Base-by-base conservation (phyloP, 2,797 vertebrate genomes). In the Propithecus perrieri region DNA sequence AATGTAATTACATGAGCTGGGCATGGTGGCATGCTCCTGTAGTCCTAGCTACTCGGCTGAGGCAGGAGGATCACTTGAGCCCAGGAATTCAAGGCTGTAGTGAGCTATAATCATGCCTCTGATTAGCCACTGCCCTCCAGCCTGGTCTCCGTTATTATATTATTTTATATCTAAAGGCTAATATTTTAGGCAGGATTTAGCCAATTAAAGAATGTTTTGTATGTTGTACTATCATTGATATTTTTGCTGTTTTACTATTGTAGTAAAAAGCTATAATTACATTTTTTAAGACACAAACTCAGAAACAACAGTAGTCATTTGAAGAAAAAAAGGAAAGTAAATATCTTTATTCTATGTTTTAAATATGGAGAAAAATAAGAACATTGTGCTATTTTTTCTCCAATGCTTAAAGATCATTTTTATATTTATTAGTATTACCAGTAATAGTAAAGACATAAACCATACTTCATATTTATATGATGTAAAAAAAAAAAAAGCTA, bases 201-300 rank as follows among this genome's bases (percentile, higher is more conserved):
- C 41, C 90, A 93, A 5, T 78, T 96, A 74, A 57, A 43, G 6
- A 91, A 46, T 78, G 89, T 53, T 87, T 88, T 91, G 2, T 20
- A 53, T 76, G 30, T 55, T 89, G 4, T 88, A 17, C 79, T 24
- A 14, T 95, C 91, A 65, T 74, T 95, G n/a, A 89, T 87, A 74
- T 46, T 71, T 87, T 89, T 95, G 9, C 55, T 30, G 4, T 95
- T 85, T 75, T 89, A 79, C 79, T 97, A 63, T 76, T 96, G 0
- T 81, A 86, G 14, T 80, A 75, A 57, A 96, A 87, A 94, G 4
- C 33, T 89, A 3, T 55, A 91, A 71, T 72, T 69, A 85, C 17
- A 20, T 75, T 75, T 75, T 71, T 41, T 57, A 57, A 57, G 55
- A 57, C 55, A 55, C 53, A 61, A 92, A 43, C 33, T 95, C 53